Conservation (phyloP, 2,797 vertebrate species). For the Propithecus perrieri region DNA sequence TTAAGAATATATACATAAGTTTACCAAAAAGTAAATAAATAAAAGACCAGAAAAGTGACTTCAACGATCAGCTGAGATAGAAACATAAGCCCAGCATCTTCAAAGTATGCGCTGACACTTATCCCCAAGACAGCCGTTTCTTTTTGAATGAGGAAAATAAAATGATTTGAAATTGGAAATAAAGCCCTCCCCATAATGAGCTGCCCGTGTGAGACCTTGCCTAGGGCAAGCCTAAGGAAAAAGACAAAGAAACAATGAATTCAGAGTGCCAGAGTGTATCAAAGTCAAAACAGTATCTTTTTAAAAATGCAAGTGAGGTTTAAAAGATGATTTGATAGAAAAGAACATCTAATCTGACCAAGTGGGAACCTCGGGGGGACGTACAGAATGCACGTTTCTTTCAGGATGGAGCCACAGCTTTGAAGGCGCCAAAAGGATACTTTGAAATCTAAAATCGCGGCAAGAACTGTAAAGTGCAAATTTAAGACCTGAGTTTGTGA, state of each 20-base stretch:
- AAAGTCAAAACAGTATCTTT: not conserved
- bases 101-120: not conserved
- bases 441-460: not conserved
- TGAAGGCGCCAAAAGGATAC: too few relatives aligned
- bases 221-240: not conserved
- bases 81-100: not conserved
- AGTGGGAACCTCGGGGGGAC: not conserved
- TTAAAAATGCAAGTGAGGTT: not conserved
- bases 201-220: not conserved
- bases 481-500: not conserved
- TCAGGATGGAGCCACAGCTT: not conserved
- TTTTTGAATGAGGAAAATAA: not conserved
- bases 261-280: not conserved
- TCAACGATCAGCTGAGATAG: not conserved
- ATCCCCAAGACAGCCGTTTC: not conserved
- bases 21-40: not conserved
- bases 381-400: accelerated
- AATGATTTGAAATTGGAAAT: not conserved
- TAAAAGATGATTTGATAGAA: not conserved
- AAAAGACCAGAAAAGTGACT: not conserved
- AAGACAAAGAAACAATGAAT: not conserved
- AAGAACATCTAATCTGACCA: not conserved
- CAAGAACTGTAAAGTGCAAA: not conserved
- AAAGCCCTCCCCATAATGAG: not conserved
- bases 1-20: not conserved